These are phyloP conservation scores for Babyrousa celebensis DNA, from an alignment of 2,797 vertebrate species.

Conservation along the genomic window DNA sequence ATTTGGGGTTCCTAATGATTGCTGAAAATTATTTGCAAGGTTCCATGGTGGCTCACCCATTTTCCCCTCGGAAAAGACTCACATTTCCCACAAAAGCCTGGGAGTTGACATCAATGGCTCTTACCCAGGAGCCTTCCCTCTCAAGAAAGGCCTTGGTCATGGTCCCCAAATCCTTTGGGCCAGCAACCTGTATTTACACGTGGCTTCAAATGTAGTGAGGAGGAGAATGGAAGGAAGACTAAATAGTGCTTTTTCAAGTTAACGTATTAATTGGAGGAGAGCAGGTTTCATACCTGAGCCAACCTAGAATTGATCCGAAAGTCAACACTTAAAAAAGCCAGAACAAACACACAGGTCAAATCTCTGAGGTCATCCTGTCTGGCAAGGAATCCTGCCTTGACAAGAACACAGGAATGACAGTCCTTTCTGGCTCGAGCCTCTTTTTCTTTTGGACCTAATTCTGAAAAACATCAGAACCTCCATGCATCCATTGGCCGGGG, in stretches of 20 bases:
- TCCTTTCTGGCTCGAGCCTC: constrained; percentile 65
- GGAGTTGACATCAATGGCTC: background rate
- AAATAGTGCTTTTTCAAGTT: constrained; percentile 86
- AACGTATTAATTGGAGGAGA: constrained; percentile 87
- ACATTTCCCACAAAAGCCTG: background rate
- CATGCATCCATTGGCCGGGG: background rate
- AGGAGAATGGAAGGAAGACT: constrained; percentile 81
- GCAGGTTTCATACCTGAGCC: constrained; percentile 85
- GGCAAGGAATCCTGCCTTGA: constrained; percentile 79
- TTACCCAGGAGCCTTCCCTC: background rate
- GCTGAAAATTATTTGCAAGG: constrained; percentile 49
- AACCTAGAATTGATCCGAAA: constrained; percentile 89
- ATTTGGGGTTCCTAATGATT: background rate
- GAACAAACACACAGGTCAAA: constrained; percentile 86
- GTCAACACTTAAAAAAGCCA: constrained; percentile 88
- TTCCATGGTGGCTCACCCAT: background rate
- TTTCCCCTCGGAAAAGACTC: constrained; percentile 43
- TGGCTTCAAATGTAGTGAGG: constrained; percentile 75
- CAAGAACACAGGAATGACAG: constrained; percentile 82
- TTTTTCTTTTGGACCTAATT: constrained; percentile 72
- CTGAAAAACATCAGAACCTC: background rate
- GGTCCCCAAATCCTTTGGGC: constrained; percentile 46
- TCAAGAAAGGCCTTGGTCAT: background rate
- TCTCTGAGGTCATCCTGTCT: constrained; percentile 84
- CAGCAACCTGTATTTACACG: constrained; percentile 74